Conservation (phyloP, 1,140 invertebrate genomes). For the Dendroctonus ponderosae region DNA sequence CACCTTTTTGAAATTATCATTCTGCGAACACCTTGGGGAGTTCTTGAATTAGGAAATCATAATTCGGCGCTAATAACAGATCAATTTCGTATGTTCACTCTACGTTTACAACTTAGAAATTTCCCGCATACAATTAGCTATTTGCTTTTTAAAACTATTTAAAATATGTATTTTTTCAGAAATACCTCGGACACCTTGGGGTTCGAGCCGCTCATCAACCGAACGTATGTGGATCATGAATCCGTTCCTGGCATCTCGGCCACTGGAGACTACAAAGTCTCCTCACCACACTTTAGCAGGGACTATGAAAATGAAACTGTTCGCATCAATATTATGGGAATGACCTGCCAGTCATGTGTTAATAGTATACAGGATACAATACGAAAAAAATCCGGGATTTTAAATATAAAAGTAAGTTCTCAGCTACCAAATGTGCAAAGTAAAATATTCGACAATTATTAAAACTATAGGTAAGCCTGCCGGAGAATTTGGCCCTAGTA, state of each 20-base stretch:
- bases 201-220: constrained; percentile 42
- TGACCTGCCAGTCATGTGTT: constrained; percentile 84
- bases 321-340: constrained; percentile 66
- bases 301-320: constrained; percentile 30
- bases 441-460: not conserved
- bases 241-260: constrained; percentile 26
- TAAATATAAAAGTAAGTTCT: constrained; percentile 61
- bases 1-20: too few relatives aligned
- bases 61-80: too few relatives aligned
- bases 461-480: constrained; percentile 57
- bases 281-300: not conserved
- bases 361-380: constrained; percentile 69
- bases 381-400: constrained; percentile 59
- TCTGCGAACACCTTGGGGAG: too few relatives aligned
- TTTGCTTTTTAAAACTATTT: too few relatives aligned
- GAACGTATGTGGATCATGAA: constrained; percentile 35
- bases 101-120: too few relatives aligned
- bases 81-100: too few relatives aligned
- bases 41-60: too few relatives aligned
- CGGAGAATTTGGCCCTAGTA: constrained; percentile 66
- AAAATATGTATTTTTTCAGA: too few relatives aligned
- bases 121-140: too few relatives aligned
- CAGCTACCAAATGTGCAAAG: not conserved
- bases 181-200: constrained; percentile 43
- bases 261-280: constrained; percentile 36